Evolutionary conservation across 2,113 vertebrate genomes (phyloP).

Genomic region (Zosterops lateralis): DNA sequence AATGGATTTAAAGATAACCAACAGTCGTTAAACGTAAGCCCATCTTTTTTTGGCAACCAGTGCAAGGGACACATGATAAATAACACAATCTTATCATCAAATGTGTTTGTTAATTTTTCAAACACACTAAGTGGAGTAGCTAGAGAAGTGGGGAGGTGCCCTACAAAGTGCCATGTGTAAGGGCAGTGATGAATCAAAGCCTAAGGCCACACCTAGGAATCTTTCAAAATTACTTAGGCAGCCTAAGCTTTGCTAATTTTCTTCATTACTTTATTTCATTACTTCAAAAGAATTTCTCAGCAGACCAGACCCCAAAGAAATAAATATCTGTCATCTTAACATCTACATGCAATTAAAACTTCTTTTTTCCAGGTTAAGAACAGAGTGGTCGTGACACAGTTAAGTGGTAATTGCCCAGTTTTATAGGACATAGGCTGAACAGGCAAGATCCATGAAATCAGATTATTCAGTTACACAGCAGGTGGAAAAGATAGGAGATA

Average conservation of each 20-base stretch:
- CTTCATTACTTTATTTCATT: background rate
- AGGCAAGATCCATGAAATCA: background rate
- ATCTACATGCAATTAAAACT: background rate
- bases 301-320: background rate
- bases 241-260: background rate
- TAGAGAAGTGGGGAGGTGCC: background rate
- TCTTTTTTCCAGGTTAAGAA: background rate
- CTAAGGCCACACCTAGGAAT: background rate
- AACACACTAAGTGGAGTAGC: background rate
- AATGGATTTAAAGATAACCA: background rate
- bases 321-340: background rate
- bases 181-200: background rate
- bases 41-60: background rate
- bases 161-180: background rate
- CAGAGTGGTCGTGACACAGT: background rate
- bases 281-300: background rate
- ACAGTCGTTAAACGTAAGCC: background rate
- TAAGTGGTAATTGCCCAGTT: background rate
- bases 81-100: background rate
- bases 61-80: background rate
- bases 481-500: background rate
- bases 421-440: background rate
- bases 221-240: background rate
- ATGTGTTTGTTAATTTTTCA: background rate
- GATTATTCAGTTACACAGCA: background rate